These are phyloP conservation scores for Glaucomys volans DNA, from an alignment of 2,113 vertebrate species.

Conservation along the genomic window DNA sequence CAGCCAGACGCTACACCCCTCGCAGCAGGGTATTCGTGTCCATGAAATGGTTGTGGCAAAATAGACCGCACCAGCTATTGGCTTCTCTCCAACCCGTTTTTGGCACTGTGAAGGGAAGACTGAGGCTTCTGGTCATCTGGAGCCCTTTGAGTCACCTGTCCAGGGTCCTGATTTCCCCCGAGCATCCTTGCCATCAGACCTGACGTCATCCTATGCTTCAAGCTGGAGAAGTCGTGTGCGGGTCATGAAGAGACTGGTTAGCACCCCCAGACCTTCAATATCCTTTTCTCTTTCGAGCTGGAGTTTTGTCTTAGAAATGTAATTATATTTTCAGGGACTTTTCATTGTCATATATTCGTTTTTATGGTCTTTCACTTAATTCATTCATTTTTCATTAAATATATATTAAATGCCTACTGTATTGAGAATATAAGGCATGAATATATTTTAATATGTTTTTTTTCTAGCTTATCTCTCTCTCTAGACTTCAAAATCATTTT, in stretches of 20 bases:
- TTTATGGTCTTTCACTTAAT: constrained; percentile 15
- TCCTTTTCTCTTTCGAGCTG: background rate
- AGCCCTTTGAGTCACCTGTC: background rate
- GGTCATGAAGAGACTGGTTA: background rate
- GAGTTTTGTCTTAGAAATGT: constrained; percentile 5
- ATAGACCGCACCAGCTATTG: fast-evolving
- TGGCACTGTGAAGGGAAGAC: background rate
- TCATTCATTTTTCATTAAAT: constrained; percentile 55
- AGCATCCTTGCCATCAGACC: background rate
- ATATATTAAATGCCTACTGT: constrained; percentile 20
- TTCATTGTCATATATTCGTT: constrained; percentile 2
- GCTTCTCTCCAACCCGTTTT: background rate
- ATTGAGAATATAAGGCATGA: background rate
- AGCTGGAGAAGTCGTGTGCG: background rate
- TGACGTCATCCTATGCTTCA: background rate
- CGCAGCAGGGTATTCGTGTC: background rate
- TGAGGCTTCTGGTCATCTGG: background rate
- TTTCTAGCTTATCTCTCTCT: background rate
- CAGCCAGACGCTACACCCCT: fast-evolving
- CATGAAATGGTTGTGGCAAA: background rate
- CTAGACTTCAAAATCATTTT: background rate
- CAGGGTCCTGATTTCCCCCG: too few relatives aligned
- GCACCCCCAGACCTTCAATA: background rate
- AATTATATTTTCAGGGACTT: constrained; percentile 41
- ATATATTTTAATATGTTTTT: background rate